Percentiles rank a stretch among this genome's conserved stretches.
phyloP scores from a whole-genome alignment of 1,140 invertebrate species.

The Eulimnadia texana region DNA sequence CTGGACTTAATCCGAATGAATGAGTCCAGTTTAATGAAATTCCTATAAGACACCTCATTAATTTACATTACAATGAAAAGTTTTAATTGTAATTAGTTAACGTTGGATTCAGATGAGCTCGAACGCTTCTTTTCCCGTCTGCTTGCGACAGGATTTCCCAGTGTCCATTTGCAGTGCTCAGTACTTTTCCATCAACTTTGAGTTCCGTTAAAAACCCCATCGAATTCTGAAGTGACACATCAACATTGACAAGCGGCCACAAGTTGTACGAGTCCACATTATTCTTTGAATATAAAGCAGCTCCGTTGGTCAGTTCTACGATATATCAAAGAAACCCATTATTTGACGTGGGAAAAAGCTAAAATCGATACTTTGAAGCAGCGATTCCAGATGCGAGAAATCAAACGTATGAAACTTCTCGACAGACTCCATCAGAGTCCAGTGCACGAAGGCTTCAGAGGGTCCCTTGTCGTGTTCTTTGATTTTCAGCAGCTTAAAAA shows the following conservation, averaged over 20 bases:
- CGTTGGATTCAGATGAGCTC: slow-evolving; percentile 2
- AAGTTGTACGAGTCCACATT: not conserved
- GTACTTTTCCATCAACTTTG: not conserved
- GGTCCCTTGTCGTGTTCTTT: not conserved
- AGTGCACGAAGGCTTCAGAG: not conserved
- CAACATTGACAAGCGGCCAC: not conserved
- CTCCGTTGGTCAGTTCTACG: not conserved
- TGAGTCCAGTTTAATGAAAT: not conserved
- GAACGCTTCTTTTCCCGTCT: not conserved
- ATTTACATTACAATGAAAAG: no score
- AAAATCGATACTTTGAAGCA: not conserved
- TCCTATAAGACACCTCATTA: no score
- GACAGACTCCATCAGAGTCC: slow-evolving; percentile 2
- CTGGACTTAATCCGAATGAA: not conserved
- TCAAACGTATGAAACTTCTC: slow-evolving; percentile 2
- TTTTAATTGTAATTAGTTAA: no score
- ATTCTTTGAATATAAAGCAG: not conserved
- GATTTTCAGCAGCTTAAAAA: not conserved
- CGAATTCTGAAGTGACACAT: not conserved
- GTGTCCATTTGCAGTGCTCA: not conserved
- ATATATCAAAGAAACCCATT: not conserved
- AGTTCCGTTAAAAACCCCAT: not conserved
- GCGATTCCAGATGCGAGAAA: not conserved
- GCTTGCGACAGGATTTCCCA: not conserved
- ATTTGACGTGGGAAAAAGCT: not conserved